Evolutionary conservation across 2,888 invertebrate species (phyloP), one percentile per base, ranked within the genome.

Genomic region (Homarus gammarus): DNA sequence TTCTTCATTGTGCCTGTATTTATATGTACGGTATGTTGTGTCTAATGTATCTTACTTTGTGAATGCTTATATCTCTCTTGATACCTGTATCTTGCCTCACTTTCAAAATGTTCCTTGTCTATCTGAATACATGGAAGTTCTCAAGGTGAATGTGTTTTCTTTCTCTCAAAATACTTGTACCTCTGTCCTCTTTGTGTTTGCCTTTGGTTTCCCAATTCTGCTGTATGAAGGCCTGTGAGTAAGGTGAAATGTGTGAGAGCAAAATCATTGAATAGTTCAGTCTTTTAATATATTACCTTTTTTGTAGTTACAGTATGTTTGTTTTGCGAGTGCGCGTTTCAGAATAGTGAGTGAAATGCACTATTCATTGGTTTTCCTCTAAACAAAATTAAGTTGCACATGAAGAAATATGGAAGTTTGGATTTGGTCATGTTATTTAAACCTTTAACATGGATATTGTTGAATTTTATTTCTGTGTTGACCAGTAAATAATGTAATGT

Each of bases 1-100:
- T 64, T 12, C 31, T 64, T 64, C 64, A 64, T 64, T 5, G 64
- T 64, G 64, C 64, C 64, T 64, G 27, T 64, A 56, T 56, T 56
- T 18, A 56, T 56, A 56, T 56, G 5, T 64, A 12, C 27, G n/a
- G 5, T 64, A 64, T 64, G 27, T 22, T 56, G 64, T 64, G 27
- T 27, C 64, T 27, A 3, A 8, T 6, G 6, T 8, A n/a, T 27
- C 64, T 22, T 27, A 8, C 12, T 1, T 56, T 56, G 44, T 49
- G 56, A 56, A 18, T 56, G 56, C 12, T 56, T 56, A 22, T 56
- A 22, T 15, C 56, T 56, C 22, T 56, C 56, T 56, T n/a, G n/a
- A n/a, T n/a, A n/a, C n/a, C n/a, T n/a, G n/a, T n/a, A n/a, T n/a
- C n/a, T n/a, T n/a, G n/a, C n/a, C n/a, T n/a, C n/a, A n/a, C n/a